A percentile compares a stretch with the other conserved stretches of the same genome.
Conservation (phyloP, 35 echinoderm and acorn worm species). For the Heliocidaris tuberculata region DNA sequence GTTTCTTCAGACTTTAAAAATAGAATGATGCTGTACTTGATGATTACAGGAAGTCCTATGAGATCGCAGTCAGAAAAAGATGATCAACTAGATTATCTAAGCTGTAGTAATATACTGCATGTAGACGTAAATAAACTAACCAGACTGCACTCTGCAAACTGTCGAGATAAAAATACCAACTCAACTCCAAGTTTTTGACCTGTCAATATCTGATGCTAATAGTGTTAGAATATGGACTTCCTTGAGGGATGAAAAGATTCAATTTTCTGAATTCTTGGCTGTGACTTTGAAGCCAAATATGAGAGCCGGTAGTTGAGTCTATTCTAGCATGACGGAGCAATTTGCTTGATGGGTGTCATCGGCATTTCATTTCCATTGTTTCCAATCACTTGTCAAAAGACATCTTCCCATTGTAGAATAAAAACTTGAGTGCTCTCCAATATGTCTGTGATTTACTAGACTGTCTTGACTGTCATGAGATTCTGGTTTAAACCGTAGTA, state of each 20-base stretch:
- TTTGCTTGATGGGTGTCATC: neutral
- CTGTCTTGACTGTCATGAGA: neutral
- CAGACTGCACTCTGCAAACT: neutral
- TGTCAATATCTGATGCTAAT: slow-evolving; percentile 12
- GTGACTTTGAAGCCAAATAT: neutral
- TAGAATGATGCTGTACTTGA: neutral
- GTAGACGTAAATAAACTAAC: neutral
- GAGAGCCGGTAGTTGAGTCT: neutral
- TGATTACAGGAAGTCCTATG: neutral
- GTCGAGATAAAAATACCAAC: neutral
- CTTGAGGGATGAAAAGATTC: neutral
- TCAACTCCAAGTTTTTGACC: neutral
- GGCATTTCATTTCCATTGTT: neutral
- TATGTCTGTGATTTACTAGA: neutral
- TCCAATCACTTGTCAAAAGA: slow-evolving; percentile 1
- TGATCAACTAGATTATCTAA: slow-evolving; percentile 10
- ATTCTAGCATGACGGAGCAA: neutral
- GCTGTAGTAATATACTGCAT: neutral
- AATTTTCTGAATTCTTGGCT: slow-evolving; percentile 13
- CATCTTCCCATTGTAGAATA: neutral
- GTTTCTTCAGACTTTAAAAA: neutral
- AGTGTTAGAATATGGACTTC: neutral
- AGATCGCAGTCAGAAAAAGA: neutral
- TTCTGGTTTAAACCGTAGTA: neutral
- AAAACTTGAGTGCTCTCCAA: neutral